Base-by-base conservation (phyloP, 2,888 invertebrate genomes). In the Drosophila anomalata region DNA sequence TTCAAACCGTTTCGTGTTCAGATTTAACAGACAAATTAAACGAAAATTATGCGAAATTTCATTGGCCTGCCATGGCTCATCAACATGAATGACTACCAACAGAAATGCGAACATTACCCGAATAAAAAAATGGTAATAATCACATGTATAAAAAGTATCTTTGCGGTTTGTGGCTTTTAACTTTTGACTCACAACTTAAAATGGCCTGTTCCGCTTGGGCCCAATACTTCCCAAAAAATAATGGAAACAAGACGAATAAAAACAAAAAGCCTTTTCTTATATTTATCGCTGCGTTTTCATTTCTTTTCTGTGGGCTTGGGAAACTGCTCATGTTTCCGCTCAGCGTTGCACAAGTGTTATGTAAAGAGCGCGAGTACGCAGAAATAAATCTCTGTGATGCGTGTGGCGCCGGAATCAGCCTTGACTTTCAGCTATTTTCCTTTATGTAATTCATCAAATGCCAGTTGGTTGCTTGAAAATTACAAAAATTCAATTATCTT, bases 281-380 rank as follows among this genome's bases (percentile, higher is more conserved):
- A 22, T 22, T 46, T 14, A 22, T 17, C 12, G 39, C 48, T 9
- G 57, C 9, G 48, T 9, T 14, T 36, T 14, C 24, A 46, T n/a
- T 29, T 39, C 26, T 51, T 29, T 51, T 29, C 44, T 59, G 52
- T 29, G 24, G 31, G 53, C 48, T 51, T 57, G 66, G 57, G 69
- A 79, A 89, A 77, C 75, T 71, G 63, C 65, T 56, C 57, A 55
- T 66, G 69, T 75, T 87, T 82, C 79, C 74, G 75, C 74, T 69
- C 61, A 26, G 55, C 26, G 56, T 70, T 79, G 66, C 75, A 65
- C 62, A 71, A 62, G 57, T 50, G 52, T 72, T 73, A 66, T 73
- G 50, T 56, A 66, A 56, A 61, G 54, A 67, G 50, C 65, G 54
- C 51, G 54, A 22, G 47, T 41, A 42, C 36, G 31, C 26, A 31